These are phyloP conservation scores for Phyllotis vaccarum DNA, from an alignment of 2,797 vertebrate species.

Conservation along the genomic window DNA sequence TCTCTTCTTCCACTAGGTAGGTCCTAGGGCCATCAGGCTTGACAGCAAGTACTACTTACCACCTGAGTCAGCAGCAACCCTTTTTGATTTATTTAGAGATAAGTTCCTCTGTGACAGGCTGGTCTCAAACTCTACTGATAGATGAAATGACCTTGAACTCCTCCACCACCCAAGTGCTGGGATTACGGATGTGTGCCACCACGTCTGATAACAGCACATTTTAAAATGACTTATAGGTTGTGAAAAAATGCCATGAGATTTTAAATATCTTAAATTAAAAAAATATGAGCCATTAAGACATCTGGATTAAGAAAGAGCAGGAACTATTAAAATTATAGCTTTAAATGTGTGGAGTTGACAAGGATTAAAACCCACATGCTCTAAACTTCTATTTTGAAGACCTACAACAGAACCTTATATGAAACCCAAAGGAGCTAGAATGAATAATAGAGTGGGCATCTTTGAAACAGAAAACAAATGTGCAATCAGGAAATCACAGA, in stretches of 20 bases:
- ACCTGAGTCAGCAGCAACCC: neutral
- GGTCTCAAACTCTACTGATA: neutral
- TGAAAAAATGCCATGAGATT: slow-evolving; percentile 3
- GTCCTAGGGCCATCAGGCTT: neutral
- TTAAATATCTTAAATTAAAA: slow-evolving; percentile 13
- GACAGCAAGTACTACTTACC: neutral
- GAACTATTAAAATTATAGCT: neutral
- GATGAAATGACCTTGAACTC: neutral
- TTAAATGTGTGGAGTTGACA: neutral
- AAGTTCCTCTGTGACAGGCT: neutral
- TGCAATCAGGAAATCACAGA: neutral
- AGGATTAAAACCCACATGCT: neutral
- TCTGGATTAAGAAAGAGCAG: neutral
- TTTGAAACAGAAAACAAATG: slow-evolving; percentile 20
- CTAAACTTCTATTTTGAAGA: neutral
- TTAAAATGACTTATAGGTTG: neutral
- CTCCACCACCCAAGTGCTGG: neutral
- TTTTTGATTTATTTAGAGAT: too few species aligned
- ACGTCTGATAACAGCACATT: neutral
- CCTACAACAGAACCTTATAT: neutral
- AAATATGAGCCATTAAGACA: slow-evolving; percentile 27
- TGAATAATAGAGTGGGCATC: neutral
- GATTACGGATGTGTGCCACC: neutral
- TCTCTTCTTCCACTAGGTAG: neutral
- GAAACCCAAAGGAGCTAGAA: slow-evolving; percentile 40